Conservation (phyloP, 2,888 invertebrate genomes). For the Alloplasta piceator region DNA sequence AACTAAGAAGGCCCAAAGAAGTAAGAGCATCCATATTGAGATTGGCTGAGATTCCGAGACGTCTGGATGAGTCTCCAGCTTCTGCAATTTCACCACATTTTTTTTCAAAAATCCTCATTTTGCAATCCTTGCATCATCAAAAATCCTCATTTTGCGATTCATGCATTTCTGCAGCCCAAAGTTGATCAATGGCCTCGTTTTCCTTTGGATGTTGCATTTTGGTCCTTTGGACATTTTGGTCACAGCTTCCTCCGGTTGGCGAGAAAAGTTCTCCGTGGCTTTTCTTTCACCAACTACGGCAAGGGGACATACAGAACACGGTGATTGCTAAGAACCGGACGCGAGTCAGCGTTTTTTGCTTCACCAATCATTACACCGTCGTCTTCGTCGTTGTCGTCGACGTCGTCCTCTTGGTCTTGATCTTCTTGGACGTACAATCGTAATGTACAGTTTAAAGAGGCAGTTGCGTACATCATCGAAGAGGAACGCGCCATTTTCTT, state of each 20-base stretch:
- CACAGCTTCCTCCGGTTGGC: conserved; percentile 46
- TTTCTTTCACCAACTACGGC: conserved; percentile 60
- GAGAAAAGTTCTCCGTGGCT: conserved; percentile 46
- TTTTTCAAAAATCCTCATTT: too few species aligned
- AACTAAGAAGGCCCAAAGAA: neutral
- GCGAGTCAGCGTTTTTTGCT: conserved; percentile 64
- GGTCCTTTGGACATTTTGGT: neutral
- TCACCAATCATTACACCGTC: conserved; percentile 62
- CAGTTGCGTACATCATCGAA: neutral
- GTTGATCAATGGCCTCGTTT: too few species aligned
- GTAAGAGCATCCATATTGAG: conserved; percentile 51
- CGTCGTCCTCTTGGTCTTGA: conserved; percentile 30
- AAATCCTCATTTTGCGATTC: too few species aligned
- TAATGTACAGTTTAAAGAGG: conserved; percentile 32
- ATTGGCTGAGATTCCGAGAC: conserved; percentile 50
- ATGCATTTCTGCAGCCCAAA: too few species aligned
- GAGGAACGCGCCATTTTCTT: too few species aligned
- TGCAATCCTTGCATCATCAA: too few species aligned
- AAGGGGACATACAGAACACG: conserved; percentile 48
- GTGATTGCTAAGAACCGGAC: conserved; percentile 62
- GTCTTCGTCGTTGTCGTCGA: conserved; percentile 29
- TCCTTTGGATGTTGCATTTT: neutral
- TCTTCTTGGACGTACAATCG: conserved; percentile 22
- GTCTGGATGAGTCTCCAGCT: neutral
- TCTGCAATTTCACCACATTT: neutral